phyloP scores from a whole-genome alignment of 1,140 invertebrate genomes.

The Holcopasites calliopsidis region DNA sequence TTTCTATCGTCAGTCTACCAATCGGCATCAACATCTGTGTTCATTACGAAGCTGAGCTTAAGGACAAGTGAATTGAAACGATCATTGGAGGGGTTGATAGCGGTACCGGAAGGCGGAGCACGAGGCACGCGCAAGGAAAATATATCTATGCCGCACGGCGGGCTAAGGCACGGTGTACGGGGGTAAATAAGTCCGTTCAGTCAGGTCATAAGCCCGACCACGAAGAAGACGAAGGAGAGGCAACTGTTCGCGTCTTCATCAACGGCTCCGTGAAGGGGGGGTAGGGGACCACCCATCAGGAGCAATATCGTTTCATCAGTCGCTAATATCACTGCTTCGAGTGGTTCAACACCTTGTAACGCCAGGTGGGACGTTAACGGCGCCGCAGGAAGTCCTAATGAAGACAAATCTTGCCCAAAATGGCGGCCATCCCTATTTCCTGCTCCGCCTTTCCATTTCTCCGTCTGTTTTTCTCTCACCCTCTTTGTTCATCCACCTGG shows the following conservation, averaged over 20 bases:
- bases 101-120: not conserved
- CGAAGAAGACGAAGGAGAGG: conserved; percentile 56
- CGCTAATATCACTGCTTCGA: conserved; percentile 69
- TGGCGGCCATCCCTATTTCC: conserved; percentile 72
- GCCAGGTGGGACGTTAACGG: conserved; percentile 72
- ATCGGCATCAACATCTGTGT: too few species aligned
- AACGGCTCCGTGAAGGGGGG: conserved; percentile 49
- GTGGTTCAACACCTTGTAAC: conserved; percentile 75
- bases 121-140: conserved; percentile 23
- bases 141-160: not conserved
- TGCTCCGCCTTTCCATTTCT: conserved; percentile 42
- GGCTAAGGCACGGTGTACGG: not conserved
- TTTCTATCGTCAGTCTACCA: too few species aligned
- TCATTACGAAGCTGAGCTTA: not conserved
- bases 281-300: conserved; percentile 76
- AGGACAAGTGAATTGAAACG: not conserved
- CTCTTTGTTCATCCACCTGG: conserved; percentile 1
- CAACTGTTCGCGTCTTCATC: conserved; percentile 68
- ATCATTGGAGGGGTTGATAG: not conserved
- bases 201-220: conserved; percentile 31
- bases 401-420: conserved; percentile 77
- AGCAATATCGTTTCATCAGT: conserved; percentile 73
- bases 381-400: conserved; percentile 77
- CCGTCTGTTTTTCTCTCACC: not conserved
- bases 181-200: conserved; percentile 39